These are phyloP conservation scores for Leptinotarsa undecemlineata DNA, from an alignment of 1,140 invertebrate species.

Conservation along the genomic window DNA sequence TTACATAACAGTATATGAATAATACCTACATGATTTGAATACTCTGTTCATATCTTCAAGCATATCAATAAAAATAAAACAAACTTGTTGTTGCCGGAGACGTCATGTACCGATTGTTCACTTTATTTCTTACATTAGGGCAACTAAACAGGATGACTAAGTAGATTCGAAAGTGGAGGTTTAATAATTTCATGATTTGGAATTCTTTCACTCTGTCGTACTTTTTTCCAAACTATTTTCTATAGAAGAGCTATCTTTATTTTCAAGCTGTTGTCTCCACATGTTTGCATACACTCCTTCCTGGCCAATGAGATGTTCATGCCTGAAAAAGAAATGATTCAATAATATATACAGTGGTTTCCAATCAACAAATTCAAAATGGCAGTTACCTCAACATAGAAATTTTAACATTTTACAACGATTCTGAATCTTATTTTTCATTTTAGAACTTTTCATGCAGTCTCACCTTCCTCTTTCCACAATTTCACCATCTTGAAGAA, in stretches of 20 bases:
- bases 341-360: not conserved
- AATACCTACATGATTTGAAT: not conserved
- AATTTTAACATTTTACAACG: too few species aligned
- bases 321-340: constrained; percentile 60
- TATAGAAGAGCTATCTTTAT: constrained; percentile 13
- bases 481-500: constrained; percentile 86
- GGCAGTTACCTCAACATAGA: too few species aligned
- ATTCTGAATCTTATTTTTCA: constrained; percentile 57
- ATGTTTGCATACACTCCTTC: constrained; percentile 80
- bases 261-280: constrained; percentile 85
- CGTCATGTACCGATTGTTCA: not conserved
- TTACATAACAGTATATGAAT: constrained; percentile 8
- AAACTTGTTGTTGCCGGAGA: not conserved
- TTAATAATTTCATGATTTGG: not conserved
- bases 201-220: not conserved
- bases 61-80: not conserved
- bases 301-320: constrained; percentile 74
- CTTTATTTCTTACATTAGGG: not conserved
- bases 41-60: not conserved
- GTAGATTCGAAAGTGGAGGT: not conserved
- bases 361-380: too few species aligned
- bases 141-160: not conserved
- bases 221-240: not conserved
- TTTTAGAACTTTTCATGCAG: not conserved
- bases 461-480: constrained; percentile 83